Evolutionary conservation across 2,888 invertebrate genomes (phyloP), one percentile per base, ranked within the genome.

Genomic region (Agapostemon virescens): DNA sequence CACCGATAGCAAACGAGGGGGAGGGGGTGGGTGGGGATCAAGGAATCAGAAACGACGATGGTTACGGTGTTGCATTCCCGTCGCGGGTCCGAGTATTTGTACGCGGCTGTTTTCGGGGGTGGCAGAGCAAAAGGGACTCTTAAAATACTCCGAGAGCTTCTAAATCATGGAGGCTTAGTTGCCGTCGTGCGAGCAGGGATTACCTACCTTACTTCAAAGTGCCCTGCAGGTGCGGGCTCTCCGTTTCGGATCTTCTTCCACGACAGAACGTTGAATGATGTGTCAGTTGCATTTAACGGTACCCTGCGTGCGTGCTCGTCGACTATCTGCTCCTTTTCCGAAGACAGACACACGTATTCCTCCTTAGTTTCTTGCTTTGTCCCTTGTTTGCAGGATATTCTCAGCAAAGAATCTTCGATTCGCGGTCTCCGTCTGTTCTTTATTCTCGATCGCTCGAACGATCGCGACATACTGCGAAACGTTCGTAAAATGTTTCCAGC

Each of bases 141-240:
- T 92, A 92, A 92, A 92, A 92, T 92, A 92, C 91, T 91, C 92
- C 88, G 87, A 88, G 89, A 91, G 91, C 91, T 90, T 92, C 92
- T 92, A 92, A 92, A 92, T 92, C 92, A 92, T 90, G 91, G 85
- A 89, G 92, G 92, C 92, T 92, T 92, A 92, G 89, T 89, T 85
- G 88, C 88, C 92, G 91, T 91, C 91, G 91, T 89, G 89, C 91
- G 88, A 89, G 89, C 89, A 88, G 91, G 92, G 92, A 92, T 92
- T 92, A 92, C 91, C 90, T 90, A 90, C 90, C 90, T 91, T 90
- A 91, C 91, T 92, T 92, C 91, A 92, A 92, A 92, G 92, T 90
- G 90, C 89, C 90, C 90, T 92, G 92, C 92, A 92, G 92, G 92
- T 92, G 92, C 92, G 90, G 90, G 87, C 88, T 88, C 90, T 88